Percentiles rank a stretch among this genome's conserved stretches.
Conservation (phyloP, 2,113 vertebrate species). For the Columba janthina region DNA sequence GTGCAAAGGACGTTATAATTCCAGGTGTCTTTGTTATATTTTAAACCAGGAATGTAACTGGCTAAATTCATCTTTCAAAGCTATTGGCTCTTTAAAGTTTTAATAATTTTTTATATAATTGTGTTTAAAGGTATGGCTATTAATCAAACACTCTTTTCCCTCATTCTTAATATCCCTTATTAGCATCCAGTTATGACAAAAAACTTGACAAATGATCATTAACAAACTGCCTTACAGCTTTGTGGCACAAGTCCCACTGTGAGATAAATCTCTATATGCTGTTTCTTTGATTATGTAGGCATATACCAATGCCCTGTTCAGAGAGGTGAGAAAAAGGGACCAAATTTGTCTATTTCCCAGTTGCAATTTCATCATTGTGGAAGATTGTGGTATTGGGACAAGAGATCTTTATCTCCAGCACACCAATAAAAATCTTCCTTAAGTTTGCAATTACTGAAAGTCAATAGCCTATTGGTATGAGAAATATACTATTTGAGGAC, state of each 20-base stretch:
- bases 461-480: conserved; percentile 54
- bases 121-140: conserved; percentile 28
- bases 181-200: conserved; percentile 31
- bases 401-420: conserved; percentile 28
- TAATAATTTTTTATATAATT: conserved; percentile 41
- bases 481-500: conserved; percentile 45
- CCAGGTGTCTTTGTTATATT: conserved; percentile 66
- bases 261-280: not conserved
- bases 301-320: not conserved
- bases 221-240: not conserved
- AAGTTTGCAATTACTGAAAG: conserved; percentile 62
- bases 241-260: not conserved
- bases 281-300: not conserved
- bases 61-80: conserved; percentile 49
- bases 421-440: conserved; percentile 52
- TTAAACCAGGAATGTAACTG: conserved; percentile 49
- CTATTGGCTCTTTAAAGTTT: conserved; percentile 23
- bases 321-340: not conserved
- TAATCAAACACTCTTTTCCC: conserved; percentile 12
- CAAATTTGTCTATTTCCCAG: not conserved
- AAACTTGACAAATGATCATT: conserved; percentile 23
- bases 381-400: not conserved
- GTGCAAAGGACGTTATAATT: conserved; percentile 61
- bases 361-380: not conserved
- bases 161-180: conserved; percentile 30